Evolutionary conservation across 2,113 vertebrate species (phyloP).

Genomic region (Pseudopodoces humilis): DNA sequence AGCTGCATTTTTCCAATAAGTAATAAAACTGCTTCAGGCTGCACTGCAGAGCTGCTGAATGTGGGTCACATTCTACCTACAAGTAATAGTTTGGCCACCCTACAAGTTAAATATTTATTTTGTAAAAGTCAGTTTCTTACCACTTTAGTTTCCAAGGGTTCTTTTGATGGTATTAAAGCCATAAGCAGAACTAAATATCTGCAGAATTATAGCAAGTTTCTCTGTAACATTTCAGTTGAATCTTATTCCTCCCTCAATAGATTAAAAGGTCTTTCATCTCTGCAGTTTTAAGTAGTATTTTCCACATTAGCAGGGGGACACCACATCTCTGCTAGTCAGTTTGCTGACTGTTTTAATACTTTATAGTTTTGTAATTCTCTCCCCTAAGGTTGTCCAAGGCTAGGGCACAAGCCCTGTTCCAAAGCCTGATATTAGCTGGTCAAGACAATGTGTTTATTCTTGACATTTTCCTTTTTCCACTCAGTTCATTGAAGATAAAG

Average conservation of each 20-base stretch:
- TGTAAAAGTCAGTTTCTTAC: slow-evolving; percentile 20
- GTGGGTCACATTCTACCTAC: slow-evolving; percentile 38
- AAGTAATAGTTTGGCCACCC: slow-evolving; percentile 12
- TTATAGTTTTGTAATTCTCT: slow-evolving; percentile 32
- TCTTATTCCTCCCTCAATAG: slow-evolving; percentile 32
- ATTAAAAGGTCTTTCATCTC: slow-evolving; percentile 65
- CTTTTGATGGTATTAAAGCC: slow-evolving; percentile 60
- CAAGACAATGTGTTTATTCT: slow-evolving; percentile 24
- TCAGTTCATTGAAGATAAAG: not conserved
- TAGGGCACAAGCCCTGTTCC: not conserved
- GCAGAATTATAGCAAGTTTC: slow-evolving; percentile 34
- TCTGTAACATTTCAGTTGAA: slow-evolving; percentile 38
- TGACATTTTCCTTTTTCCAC: not conserved
- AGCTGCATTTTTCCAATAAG: not conserved
- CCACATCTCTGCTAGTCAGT: slow-evolving; percentile 17
- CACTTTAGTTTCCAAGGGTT: not conserved
- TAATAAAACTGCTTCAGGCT: slow-evolving; percentile 26
- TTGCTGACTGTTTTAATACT: slow-evolving; percentile 45
- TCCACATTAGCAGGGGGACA: slow-evolving; percentile 19
- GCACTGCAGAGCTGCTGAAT: slow-evolving; percentile 1
- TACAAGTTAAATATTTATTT: slow-evolving; percentile 52
- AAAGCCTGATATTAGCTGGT: not conserved
- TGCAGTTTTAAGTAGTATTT: slow-evolving; percentile 52
- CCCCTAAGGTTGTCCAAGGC: not conserved
- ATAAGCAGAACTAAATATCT: slow-evolving; percentile 62